Evolutionary conservation across 2,113 vertebrate genomes (phyloP).

Genomic region (Antennarius striatus): DNA sequence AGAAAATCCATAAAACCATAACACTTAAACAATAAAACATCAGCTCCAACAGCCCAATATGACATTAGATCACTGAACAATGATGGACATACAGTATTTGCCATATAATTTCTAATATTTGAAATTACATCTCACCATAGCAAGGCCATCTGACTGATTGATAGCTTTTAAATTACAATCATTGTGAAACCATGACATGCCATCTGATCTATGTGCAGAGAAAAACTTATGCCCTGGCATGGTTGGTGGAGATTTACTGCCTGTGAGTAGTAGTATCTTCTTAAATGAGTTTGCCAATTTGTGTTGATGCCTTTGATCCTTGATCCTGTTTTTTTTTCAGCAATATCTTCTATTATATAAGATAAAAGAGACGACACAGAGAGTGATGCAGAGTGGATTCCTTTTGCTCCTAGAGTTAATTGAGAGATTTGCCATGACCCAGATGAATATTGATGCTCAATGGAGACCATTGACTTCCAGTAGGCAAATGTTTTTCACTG

Average conservation of each 20-base stretch:
- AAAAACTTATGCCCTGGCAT: conserved; percentile 48
- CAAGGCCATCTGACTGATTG: conserved; percentile 60
- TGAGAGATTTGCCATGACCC: conserved; percentile 57
- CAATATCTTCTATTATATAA: conserved; percentile 14
- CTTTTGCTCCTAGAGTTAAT: conserved; percentile 49
- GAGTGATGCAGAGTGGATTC: conserved; percentile 19
- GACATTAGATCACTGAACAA: conserved; percentile 59
- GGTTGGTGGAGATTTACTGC: conserved; percentile 49
- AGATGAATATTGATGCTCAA: conserved; percentile 60
- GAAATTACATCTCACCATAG: conserved; percentile 60
- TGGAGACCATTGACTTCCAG: conserved; percentile 50
- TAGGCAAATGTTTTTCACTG: conserved; percentile 32
- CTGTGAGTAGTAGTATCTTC: conserved; percentile 12
- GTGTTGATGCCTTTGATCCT: conserved; percentile 56
- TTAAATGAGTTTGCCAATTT: conserved; percentile 51
- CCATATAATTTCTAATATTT: conserved; percentile 55
- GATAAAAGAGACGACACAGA: conserved; percentile 35
- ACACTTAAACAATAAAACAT: conserved; percentile 77
- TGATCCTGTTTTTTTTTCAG: conserved; percentile 22
- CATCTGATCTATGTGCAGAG: conserved; percentile 35
- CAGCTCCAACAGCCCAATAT: conserved; percentile 53
- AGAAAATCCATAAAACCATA: conserved; percentile 74
- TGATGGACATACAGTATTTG: conserved; percentile 67
- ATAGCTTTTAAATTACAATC: conserved; percentile 60
- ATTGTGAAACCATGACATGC: conserved; percentile 38